Evolutionary conservation across 2,113 vertebrate species (phyloP), one percentile per base, ranked within the genome.

Genomic region (Polypterus bichir): DNA sequence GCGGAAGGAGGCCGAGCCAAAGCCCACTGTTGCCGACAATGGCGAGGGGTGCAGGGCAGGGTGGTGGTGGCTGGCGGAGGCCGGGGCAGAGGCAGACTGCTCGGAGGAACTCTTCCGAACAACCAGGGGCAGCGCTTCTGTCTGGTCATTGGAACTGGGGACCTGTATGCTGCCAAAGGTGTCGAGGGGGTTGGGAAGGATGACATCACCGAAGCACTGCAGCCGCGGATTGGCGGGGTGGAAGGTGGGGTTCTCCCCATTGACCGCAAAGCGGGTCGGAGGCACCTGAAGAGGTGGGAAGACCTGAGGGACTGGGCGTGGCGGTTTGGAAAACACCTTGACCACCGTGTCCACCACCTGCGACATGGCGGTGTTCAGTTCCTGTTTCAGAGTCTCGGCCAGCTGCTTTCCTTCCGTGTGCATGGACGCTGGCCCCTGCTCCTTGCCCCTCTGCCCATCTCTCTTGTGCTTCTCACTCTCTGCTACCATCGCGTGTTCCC

Each of bases 341-440:
- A 99, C 94, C 66, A 99, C 96, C 0, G 93, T 97, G 87, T 99
- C 96, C 55, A 99, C 96, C 1, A 99, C 95, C 70, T 97, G 96
- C 0, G 94, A 93, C 88, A 99, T 94, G 76, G 96, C 93, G 0
- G 92, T 94, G 80, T 93, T 97, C 65, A 99, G 87, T 74, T 99
- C 95, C 81, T 99, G 95, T 74, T 99, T 99, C 70, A 99, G 76
- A 0, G 92, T 97, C 83, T 98, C 96, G 0, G 96, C 96, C 71
- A 99, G 69, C 72, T 92, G 94, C 71, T 93, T 88, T 67, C 90
- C 91, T 80, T 97, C 96, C 0, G 89, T 87, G 7, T 97, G 92
- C 75, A 97, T 87, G 69, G 86, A 69, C 4, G 83, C 79, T 4
- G 86, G 78, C 75, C 85, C 82, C 55, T 86, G 79, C 62, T 88